Conservation (phyloP, 2,797 vertebrate genomes). For the Rhinichthys osculus region DNA sequence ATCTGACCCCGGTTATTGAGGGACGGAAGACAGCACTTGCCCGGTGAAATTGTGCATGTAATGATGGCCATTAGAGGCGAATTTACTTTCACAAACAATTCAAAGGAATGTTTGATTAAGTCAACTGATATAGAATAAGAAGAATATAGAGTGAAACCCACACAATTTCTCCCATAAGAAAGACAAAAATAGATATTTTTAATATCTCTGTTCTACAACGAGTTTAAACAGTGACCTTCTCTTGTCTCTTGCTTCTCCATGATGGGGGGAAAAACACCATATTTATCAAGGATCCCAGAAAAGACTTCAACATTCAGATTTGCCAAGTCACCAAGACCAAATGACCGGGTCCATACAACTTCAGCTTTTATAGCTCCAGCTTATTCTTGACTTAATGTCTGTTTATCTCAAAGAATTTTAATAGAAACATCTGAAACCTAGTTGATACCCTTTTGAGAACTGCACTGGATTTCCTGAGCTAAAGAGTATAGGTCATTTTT, state of each 20-base stretch:
- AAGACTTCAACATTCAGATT: constrained; percentile 2
- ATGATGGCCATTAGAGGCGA: constrained; percentile 15
- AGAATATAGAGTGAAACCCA: not conserved
- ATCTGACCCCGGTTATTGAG: constrained; percentile 29
- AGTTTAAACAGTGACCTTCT: not conserved
- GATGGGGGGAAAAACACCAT: not conserved
- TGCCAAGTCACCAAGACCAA: not conserved
- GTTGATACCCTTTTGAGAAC: not conserved
- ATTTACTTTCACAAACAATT: not conserved
- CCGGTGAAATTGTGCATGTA: constrained; percentile 45
- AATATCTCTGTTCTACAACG: not conserved
- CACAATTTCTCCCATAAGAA: not conserved
- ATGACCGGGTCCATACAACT: no score
- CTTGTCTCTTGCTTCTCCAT: not conserved
- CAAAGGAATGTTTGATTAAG: constrained; percentile 17
- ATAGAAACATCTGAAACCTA: not conserved
- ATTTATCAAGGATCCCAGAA: not conserved
- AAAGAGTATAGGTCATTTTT: no score
- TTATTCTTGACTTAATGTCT: not conserved
- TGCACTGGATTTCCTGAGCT: not conserved
- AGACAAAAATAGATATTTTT: not conserved
- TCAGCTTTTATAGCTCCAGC: not conserved
- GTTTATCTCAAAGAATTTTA: not conserved
- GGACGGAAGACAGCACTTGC: constrained; percentile 46
- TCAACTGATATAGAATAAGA: not conserved